Evolutionary conservation across 1,140 invertebrate genomes (phyloP).

Genomic region (Oedothorax gibbosus): DNA sequence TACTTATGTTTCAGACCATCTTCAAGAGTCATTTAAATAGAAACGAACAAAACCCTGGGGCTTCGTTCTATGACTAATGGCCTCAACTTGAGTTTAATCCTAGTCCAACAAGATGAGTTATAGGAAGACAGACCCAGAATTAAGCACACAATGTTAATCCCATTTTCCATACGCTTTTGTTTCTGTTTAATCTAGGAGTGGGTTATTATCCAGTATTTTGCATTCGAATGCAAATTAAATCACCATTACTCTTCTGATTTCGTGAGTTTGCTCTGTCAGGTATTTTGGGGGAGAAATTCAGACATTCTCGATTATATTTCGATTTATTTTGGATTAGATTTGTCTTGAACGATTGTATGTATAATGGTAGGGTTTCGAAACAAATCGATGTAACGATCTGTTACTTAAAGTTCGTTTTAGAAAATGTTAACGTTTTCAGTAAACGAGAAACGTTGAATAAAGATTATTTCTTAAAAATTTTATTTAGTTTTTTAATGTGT

Average conservation of each 20-base stretch:
- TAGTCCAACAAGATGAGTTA: background rate
- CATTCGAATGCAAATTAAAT: constrained; percentile 16
- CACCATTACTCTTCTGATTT: background rate
- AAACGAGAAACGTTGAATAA: no score
- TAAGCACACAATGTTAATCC: constrained; percentile 18
- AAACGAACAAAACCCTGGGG: constrained; percentile 4
- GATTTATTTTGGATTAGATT: no score
- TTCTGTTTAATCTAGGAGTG: background rate
- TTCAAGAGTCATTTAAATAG: background rate
- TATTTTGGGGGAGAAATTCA: no score
- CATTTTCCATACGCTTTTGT: constrained; percentile 1
- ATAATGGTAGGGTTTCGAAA: no score
- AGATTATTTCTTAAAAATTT: no score
- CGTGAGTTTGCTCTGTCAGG: no score
- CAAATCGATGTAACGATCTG: no score
- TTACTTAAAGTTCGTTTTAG: no score
- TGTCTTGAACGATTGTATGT: no score
- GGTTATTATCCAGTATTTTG: background rate
- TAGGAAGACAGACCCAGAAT: background rate
- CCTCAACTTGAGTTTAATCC: constrained; percentile 28
- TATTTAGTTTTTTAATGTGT: no score
- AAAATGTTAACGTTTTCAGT: no score
- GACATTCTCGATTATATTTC: no score
- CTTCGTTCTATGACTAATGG: constrained; percentile 14
- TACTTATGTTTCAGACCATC: constrained; percentile 1